Conservation (phyloP, 2,888 invertebrate genomes). For the Agrotis puta region DNA sequence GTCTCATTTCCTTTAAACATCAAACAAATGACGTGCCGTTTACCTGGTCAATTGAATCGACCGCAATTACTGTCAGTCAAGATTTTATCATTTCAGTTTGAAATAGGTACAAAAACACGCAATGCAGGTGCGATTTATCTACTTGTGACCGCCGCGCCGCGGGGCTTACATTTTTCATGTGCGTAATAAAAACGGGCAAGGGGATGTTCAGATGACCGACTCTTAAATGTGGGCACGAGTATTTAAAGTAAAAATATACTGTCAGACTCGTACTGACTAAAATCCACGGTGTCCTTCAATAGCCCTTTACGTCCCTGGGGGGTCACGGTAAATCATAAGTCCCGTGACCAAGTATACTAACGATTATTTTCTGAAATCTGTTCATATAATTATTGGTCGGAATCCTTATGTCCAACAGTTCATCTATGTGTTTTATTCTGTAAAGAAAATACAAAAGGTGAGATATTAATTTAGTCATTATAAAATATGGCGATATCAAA, state of each 20-base stretch:
- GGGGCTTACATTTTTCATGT: conserved; percentile 70
- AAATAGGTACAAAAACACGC: conserved; percentile 63
- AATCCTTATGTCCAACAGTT: no score
- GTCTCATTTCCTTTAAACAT: conserved; percentile 41
- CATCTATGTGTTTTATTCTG: no score
- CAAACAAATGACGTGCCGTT: conserved; percentile 30
- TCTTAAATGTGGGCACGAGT: neutral
- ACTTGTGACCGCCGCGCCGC: conserved; percentile 66
- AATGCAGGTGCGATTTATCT: conserved; percentile 70
- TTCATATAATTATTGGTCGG: no score
- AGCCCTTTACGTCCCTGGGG: no score
- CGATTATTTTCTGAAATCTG: no score
- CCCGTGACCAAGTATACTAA: no score
- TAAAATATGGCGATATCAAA: no score
- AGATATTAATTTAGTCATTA: no score
- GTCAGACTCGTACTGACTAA: no score
- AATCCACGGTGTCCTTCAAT: no score
- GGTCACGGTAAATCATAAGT: no score
- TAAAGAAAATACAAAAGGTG: no score
- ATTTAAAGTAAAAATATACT: neutral
- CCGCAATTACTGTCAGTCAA: conserved; percentile 53
- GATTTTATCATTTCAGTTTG: conserved; percentile 59
- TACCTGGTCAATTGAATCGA: conserved; percentile 43
- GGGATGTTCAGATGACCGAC: conserved; percentile 1
- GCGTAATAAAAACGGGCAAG: conserved; percentile 67